Base-by-base conservation (phyloP, 2,888 invertebrate genomes). In the Poecilus cupreus region DNA sequence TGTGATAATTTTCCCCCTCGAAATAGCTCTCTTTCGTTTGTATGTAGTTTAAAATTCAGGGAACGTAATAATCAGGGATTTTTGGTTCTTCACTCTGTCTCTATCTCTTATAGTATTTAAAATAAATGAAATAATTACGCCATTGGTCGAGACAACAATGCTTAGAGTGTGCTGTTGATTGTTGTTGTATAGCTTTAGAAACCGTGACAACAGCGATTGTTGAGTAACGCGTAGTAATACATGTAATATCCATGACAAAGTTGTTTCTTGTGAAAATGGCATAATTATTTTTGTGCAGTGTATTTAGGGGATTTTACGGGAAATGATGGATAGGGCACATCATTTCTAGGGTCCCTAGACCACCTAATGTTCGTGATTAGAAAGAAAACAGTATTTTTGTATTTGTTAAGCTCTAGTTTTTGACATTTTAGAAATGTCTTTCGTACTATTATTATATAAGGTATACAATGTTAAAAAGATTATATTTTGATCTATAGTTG, bases 311-410 rank as follows among this genome's bases (percentile, higher is more conserved):
- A 22, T 6, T 18, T 6, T 0, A 20, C n/a, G n/a, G n/a, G 46
- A 13, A 46, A 13, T 46, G 46, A 32, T 32, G 32, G 4, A 32
- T 13, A 46, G 46, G 46, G 46, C 46, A 46, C 46, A 46, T 13
- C 13, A 46, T 46, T 46, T 46, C 46, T 46, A 46, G 46, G 46
- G 46, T 46, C 46, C n/a, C 46, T 13, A 46, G 13, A 46, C n/a
- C 13, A 46, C 46, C 46, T 2, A 13, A 46, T 46, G n/a, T n/a
- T 60, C 24, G 13, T 20, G 16, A 18, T 32, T 51, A 75, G 51
- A 75, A 80, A 80, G 54, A 72, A 79, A 80, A 72, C 80, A 80
- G 80, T 80, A 80, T 80, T 80, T 80, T 80, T 80, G 39, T 80
- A 80, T 49, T 80, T 72, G 49, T 39, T 68, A 60, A 68, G 64